Evolutionary conservation across 2,888 invertebrate genomes (phyloP), one percentile per base, ranked within the genome.

Genomic region (Drosophila helvetica): DNA sequence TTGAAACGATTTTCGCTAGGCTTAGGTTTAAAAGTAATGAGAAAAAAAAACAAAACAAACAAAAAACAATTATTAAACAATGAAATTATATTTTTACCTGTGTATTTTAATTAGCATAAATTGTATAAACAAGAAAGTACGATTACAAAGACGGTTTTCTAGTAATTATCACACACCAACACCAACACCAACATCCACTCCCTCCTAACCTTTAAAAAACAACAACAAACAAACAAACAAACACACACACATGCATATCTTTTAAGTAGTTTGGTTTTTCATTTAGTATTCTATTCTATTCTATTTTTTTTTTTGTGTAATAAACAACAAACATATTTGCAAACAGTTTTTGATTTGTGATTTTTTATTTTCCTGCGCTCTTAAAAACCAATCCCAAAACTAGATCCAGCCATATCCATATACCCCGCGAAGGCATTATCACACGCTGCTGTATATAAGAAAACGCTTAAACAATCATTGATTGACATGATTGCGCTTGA

Each of bases 71-170:
- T 83, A 86, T 86, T 72, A 78, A 86, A 87, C 72, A 88, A 88
- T 83, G 88, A 83, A 83, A 88, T 83, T 83, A 88, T 88, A 88
- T 88, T 83, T 88, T 86, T 88, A 83, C 86, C 88, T 83, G 88
- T 86, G 86, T 84, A 84, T 88, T 84, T 88, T 84, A 84, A 88
- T 86, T 84, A 84, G 83, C 78, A 78, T 84, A 84, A 84, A 88
- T 84, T 83, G 74, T 67, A 65, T 74, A 74, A 56, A 63, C 68
- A 60, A 75, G 56, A 75, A 79, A 58, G 73, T 82, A 88, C 86
- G 73, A 73, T 88, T 80, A 87, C 84, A 88, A 85, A 85, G 84
- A 88, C 84, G 38, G 88, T 88, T 83, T 84, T 83, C 88, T 84
- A 84, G 84, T 84, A 84, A 85, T 82, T 86, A 75, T 75, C 66